phyloP scores from a whole-genome alignment of 2,888 invertebrate genomes.

The Volucella inanis region DNA sequence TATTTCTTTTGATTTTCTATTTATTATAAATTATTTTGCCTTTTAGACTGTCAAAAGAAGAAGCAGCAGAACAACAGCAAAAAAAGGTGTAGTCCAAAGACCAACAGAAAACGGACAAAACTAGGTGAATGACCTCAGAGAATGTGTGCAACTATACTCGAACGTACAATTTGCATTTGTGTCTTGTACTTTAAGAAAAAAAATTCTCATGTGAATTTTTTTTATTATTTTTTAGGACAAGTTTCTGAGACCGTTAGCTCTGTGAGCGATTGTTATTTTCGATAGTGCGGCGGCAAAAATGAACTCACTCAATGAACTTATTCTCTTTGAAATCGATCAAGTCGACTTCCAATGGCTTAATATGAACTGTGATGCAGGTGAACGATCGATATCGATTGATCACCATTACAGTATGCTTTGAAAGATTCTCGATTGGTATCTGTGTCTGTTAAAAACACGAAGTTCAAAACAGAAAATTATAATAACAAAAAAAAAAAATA shows the following conservation, averaged over 20 bases:
- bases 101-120: conserved; percentile 15
- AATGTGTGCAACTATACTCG: conserved; percentile 12
- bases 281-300: not conserved
- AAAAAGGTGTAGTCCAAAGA: not conserved
- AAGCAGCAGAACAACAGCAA: not conserved
- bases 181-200: conserved; percentile 28
- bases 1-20: not conserved
- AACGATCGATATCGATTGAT: conserved; percentile 70
- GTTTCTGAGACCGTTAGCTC: conserved; percentile 33
- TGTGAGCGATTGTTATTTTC: conserved; percentile 10
- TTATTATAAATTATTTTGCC: not conserved
- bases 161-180: conserved; percentile 21
- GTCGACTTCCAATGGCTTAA: conserved; percentile 55
- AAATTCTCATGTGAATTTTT: too few relatives aligned
- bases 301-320: conserved; percentile 58
- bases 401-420: conserved; percentile 68
- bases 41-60: conserved; percentile 25
- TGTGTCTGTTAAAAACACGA: conserved; percentile 11
- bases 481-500: not conserved
- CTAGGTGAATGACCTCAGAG: conserved; percentile 66
- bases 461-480: not conserved
- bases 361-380: conserved; percentile 57
- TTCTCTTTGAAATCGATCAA: conserved; percentile 67
- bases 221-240: not conserved
- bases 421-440: conserved; percentile 13